Percentiles rank a stretch among this genome's conserved stretches.
phyloP scores from a whole-genome alignment of 1,140 invertebrate species.

The Andrena cerasifolii region DNA sequence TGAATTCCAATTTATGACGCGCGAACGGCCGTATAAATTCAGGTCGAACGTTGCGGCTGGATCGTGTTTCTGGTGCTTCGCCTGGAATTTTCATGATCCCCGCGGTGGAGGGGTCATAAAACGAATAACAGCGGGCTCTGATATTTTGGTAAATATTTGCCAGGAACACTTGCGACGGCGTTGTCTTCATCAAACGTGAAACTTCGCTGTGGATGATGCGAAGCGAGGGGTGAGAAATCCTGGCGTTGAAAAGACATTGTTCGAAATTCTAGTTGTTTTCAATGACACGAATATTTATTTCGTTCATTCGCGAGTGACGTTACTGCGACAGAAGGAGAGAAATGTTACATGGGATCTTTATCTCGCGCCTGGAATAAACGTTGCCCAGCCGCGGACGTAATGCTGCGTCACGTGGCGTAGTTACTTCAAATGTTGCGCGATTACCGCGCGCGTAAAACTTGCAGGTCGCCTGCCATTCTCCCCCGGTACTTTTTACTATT shows the following conservation, averaged over 20 bases:
- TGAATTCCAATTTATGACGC: constrained; percentile 11
- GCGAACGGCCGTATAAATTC: background rate
- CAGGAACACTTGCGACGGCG: background rate
- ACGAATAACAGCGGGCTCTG: background rate
- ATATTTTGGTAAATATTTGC: background rate
- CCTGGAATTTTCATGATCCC: background rate
- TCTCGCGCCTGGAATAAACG: too few relatives aligned
- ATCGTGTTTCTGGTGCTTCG: background rate
- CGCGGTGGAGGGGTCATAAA: background rate
- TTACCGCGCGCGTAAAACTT: background rate
- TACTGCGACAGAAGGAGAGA: too few relatives aligned
- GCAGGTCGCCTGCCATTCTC: too few relatives aligned
- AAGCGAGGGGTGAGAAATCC: background rate
- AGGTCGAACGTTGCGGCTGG: background rate
- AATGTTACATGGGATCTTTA: too few relatives aligned
- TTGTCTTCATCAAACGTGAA: too few relatives aligned
- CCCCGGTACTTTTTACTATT: background rate
- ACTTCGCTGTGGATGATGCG: too few relatives aligned
- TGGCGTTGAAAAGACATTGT: too few relatives aligned
- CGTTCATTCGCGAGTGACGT: too few relatives aligned
- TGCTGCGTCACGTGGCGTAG: background rate
- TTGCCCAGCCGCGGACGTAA: too few relatives aligned
- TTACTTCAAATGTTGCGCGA: background rate
- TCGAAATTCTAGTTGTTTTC: too few relatives aligned
- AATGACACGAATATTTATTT: too few relatives aligned